Evolutionary conservation across 1,140 invertebrate genomes (phyloP).

Genomic region (Scaptomyza hsui): DNA sequence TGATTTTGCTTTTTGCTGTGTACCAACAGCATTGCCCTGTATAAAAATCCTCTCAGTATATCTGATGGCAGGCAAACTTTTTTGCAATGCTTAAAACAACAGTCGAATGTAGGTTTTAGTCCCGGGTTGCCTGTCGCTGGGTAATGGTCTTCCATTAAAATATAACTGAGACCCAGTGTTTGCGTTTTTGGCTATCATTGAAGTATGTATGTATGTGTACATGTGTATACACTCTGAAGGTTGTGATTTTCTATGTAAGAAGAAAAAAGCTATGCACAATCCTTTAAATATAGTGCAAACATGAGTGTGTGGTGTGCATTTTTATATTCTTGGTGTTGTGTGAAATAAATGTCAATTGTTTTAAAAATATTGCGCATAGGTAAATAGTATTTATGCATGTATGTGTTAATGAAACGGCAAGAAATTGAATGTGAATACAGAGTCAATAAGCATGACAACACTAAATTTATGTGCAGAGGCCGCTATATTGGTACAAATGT

Average conservation of each 20-base stretch:
- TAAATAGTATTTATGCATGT: not conserved
- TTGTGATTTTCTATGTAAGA: constrained; percentile 38
- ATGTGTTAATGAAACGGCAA: not conserved
- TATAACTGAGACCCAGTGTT: constrained; percentile 36
- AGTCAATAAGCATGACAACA: constrained; percentile 1
- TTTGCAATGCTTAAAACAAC: constrained; percentile 39
- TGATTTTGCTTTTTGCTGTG: constrained; percentile 6
- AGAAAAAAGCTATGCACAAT: not conserved
- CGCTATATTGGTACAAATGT: not conserved
- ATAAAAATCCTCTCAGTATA: constrained; percentile 39
- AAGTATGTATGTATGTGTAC: constrained; percentile 35
- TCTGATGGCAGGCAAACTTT: constrained; percentile 14
- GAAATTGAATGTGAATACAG: not conserved
- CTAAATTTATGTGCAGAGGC: not conserved
- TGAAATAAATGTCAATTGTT: not conserved
- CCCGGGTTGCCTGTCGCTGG: constrained; percentile 61
- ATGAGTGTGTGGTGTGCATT: not conserved
- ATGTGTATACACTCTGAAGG: constrained; percentile 19
- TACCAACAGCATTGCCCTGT: constrained; percentile 20
- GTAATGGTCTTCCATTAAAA: constrained; percentile 52
- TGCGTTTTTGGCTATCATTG: constrained; percentile 36
- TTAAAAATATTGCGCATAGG: not conserved
- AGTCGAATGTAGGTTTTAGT: constrained; percentile 48
- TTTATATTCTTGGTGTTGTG: not conserved
- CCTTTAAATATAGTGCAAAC: not conserved